Percentiles rank a stretch among this genome's conserved stretches.
These are phyloP conservation scores for Strigamia transsilvanica DNA, from an alignment of 2,888 invertebrate genomes.

Conservation along the genomic window DNA sequence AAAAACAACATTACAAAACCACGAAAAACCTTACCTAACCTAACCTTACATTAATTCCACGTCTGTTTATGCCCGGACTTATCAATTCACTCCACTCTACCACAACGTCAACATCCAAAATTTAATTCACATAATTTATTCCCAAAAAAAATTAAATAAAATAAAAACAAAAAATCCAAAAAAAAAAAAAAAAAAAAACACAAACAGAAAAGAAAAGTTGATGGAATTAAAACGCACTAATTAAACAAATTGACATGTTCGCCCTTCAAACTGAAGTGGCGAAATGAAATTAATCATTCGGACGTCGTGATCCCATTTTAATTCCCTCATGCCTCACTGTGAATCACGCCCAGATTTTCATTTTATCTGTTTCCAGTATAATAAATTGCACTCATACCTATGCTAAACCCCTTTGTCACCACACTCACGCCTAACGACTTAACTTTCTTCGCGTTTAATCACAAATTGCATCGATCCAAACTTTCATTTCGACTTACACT, in stretches of 20 bases:
- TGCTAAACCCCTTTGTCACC: conserved; percentile 13
- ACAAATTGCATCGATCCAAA: not conserved
- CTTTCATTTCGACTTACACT: not conserved
- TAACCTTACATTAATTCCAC: too few relatives aligned
- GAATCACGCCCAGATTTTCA: conserved; percentile 14
- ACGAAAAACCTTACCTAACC: too few relatives aligned
- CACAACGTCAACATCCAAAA: too few relatives aligned
- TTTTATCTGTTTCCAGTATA: conserved; percentile 4
- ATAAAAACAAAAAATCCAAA: too few relatives aligned
- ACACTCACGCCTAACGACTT: not conserved
- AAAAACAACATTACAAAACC: too few relatives aligned
- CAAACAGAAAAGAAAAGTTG: not conserved
- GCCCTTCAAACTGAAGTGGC: conserved; percentile 4
- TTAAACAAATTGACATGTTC: conserved; percentile 14
- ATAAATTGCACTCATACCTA: not conserved
- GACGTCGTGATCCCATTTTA: conserved; percentile 15
- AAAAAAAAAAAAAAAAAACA: too few relatives aligned
- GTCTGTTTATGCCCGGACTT: too few relatives aligned
- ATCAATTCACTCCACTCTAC: too few relatives aligned
- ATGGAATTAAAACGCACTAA: not conserved
- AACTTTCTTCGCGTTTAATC: not conserved
- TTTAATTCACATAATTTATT: too few relatives aligned
- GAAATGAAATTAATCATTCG: conserved; percentile 20
- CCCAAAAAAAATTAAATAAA: too few relatives aligned
- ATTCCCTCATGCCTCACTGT: not conserved